Percentiles rank a stretch among this genome's conserved stretches.
Evolutionary conservation across 2,113 vertebrate genomes (phyloP).

Genomic region (Struthio camelus): DNA sequence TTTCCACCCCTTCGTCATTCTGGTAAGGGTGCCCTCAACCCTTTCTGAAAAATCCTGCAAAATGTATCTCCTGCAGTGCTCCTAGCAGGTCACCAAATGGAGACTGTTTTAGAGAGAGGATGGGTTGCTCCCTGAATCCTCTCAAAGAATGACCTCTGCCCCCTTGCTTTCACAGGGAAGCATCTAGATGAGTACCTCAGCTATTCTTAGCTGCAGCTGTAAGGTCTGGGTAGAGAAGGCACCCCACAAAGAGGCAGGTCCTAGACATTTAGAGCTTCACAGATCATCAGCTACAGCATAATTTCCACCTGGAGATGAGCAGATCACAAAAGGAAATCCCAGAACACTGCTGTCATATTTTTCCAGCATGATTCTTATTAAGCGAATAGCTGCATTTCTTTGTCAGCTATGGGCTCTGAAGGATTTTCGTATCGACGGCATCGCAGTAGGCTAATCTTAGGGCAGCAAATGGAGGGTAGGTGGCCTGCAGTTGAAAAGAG

Average conservation of each 20-base stretch:
- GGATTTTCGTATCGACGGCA: neutral
- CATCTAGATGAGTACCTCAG: neutral
- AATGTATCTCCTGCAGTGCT: neutral
- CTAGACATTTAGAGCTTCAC: too few relatives aligned
- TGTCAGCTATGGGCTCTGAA: neutral
- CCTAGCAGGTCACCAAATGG: neutral
- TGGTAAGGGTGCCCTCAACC: neutral
- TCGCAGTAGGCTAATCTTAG: neutral
- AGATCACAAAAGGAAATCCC: neutral
- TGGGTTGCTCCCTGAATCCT: neutral
- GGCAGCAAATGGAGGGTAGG: neutral
- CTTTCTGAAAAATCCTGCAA: neutral
- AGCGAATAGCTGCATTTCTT: accelerated
- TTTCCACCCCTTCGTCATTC: neutral
- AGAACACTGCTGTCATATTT: accelerated
- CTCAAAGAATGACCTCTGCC: neutral
- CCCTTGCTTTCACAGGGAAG: neutral
- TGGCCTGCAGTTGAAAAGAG: neutral
- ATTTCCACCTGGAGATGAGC: neutral
- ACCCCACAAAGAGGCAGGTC: neutral
- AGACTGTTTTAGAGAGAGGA: neutral
- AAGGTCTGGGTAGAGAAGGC: neutral
- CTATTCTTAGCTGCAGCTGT: too few relatives aligned
- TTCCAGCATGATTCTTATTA: neutral
- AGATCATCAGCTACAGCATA: neutral